Percentiles rank a stretch among this genome's conserved stretches.
Evolutionary conservation across 2,113 vertebrate genomes (phyloP).

Genomic region (Leucopternis melanops): DNA sequence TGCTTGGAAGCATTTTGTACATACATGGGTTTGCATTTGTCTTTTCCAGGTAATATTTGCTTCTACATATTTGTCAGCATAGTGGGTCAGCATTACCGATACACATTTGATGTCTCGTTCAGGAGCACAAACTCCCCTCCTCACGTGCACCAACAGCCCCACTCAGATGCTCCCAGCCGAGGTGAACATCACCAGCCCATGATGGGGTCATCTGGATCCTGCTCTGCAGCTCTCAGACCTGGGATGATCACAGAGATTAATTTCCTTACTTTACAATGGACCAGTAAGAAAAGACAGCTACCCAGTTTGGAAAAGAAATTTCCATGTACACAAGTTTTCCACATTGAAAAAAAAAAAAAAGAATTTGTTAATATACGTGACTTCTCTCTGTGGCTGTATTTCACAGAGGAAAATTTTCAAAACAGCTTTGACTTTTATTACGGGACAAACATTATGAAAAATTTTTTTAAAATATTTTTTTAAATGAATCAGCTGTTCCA

Average conservation of each 20-base stretch:
- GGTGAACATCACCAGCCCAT: fast-evolving
- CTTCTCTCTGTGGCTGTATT: background rate
- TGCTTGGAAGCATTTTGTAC: background rate
- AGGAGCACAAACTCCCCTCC: background rate
- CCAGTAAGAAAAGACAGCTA: background rate
- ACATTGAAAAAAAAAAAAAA: background rate
- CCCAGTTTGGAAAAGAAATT: background rate
- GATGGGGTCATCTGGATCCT: background rate
- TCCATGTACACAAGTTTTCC: background rate
- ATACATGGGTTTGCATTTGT: background rate
- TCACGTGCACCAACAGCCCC: background rate
- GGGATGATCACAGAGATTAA: fast-evolving
- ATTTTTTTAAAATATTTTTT: too few relatives aligned
- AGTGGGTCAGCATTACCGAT: background rate
- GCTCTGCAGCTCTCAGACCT: background rate
- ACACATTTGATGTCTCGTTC: background rate
- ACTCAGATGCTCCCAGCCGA: background rate
- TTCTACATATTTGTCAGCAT: fast-evolving
- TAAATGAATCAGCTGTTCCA: background rate
- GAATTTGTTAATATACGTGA: background rate
- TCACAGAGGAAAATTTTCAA: background rate
- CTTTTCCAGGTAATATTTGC: background rate
- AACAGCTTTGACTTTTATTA: slow-evolving; percentile 18
- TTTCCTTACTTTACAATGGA: too few relatives aligned
- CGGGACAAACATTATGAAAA: background rate